Evolutionary conservation across 2,797 vertebrate genomes (phyloP).

Genomic region (Decapterus maruadsi): DNA sequence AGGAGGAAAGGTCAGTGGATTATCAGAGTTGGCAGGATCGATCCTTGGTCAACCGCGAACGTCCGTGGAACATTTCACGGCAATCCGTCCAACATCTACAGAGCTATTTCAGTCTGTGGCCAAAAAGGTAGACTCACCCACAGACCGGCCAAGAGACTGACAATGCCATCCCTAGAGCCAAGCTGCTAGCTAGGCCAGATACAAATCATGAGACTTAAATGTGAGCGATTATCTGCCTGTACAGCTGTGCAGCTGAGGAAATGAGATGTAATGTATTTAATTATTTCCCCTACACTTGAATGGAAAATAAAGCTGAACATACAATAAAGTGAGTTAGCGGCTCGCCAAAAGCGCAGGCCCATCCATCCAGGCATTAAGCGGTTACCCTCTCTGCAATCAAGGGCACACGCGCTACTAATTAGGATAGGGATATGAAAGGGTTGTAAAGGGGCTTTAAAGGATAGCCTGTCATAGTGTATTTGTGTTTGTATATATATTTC

Average conservation of each 20-base stretch:
- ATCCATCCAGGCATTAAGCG: slow-evolving; percentile 67
- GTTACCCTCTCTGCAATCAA: slow-evolving; percentile 69
- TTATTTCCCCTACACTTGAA: slow-evolving; percentile 66
- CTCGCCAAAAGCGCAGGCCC: slow-evolving; percentile 44
- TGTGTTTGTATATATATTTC: slow-evolving; percentile 38
- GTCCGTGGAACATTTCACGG: background rate
- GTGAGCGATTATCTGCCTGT: slow-evolving; percentile 68
- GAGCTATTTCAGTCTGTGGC: slow-evolving; percentile 1
- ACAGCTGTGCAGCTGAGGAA: slow-evolving; percentile 62
- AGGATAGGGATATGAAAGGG: slow-evolving; percentile 57
- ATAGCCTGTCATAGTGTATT: slow-evolving; percentile 58
- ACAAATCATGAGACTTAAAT: slow-evolving; percentile 67
- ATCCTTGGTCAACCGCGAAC: background rate
- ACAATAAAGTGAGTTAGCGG: slow-evolving; percentile 48
- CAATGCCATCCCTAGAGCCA: slow-evolving; percentile 2
- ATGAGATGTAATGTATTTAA: slow-evolving; percentile 72
- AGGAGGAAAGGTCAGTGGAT: background rate
- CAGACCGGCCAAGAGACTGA: background rate
- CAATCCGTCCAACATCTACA: background rate
- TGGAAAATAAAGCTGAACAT: slow-evolving; percentile 65
- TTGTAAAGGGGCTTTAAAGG: slow-evolving; percentile 72
- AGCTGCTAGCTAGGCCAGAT: slow-evolving; percentile 5
- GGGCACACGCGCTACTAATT: slow-evolving; percentile 69
- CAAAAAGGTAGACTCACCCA: background rate
- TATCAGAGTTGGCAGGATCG: background rate